A percentile compares a stretch with the other conserved stretches of the same genome.
Conservation (phyloP, 2,888 invertebrate genomes). For the Caenorhabditis japonica region DNA sequence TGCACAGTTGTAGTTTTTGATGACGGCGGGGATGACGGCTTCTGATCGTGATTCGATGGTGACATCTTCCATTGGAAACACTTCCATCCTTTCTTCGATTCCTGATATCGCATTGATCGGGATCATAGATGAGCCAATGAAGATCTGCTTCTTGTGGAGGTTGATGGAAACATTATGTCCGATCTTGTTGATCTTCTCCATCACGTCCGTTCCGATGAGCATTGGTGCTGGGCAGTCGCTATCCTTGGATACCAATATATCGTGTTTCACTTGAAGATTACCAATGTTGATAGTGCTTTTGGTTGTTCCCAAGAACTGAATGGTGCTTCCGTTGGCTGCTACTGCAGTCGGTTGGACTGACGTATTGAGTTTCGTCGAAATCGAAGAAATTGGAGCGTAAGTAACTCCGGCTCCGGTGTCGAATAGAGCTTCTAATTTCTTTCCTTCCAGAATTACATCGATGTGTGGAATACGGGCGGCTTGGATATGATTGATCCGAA, state of each 20-base stretch:
- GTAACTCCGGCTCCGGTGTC: slow-evolving; percentile 11
- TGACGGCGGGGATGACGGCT: background rate
- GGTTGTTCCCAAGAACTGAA: slow-evolving; percentile 3
- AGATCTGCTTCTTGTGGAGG: background rate
- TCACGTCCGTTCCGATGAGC: slow-evolving; percentile 7
- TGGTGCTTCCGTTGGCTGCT: slow-evolving; percentile 1
- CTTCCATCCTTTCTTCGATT: background rate
- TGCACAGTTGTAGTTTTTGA: background rate
- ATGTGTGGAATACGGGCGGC: background rate
- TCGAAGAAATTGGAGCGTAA: background rate
- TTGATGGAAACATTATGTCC: slow-evolving; percentile 1
- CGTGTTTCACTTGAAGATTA: background rate
- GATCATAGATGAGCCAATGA: background rate
- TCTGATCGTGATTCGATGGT: background rate
- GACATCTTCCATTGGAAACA: background rate
- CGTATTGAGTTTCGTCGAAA: background rate
- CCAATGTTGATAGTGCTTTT: background rate
- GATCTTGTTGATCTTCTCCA: slow-evolving; percentile 2
- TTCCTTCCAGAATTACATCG: no score
- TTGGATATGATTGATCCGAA: no score
- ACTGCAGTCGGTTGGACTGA: background rate
- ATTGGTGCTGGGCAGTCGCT: slow-evolving; percentile 6
- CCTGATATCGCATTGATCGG: background rate
- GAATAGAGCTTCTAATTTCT: background rate
- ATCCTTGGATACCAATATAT: background rate